These are phyloP conservation scores for Arctopsyche grandis DNA, from an alignment of 1,140 invertebrate genomes.

Conservation along the genomic window DNA sequence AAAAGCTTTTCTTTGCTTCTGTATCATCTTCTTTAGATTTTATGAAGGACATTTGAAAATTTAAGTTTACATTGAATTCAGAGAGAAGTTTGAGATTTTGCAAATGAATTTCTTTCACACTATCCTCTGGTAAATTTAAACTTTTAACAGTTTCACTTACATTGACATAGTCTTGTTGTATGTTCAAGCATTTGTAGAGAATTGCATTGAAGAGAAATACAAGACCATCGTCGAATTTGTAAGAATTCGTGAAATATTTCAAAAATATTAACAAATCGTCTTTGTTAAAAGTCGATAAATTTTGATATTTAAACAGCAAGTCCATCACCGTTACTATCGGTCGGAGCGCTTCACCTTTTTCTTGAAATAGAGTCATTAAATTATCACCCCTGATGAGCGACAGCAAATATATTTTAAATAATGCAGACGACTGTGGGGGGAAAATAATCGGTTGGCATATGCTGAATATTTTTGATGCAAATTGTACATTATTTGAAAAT, in stretches of 20 bases:
- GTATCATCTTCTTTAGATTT: slow-evolving; percentile 20
- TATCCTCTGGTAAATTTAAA: slow-evolving; percentile 17
- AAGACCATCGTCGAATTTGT: slow-evolving; percentile 37
- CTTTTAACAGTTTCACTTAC: slow-evolving; percentile 3
- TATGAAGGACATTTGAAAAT: slow-evolving; percentile 30
- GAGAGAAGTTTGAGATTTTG: slow-evolving; percentile 38
- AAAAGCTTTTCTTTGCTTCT: slow-evolving; percentile 35
- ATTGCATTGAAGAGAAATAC: slow-evolving; percentile 44
- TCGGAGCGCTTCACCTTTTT: slow-evolving; percentile 44
- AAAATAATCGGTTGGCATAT: slow-evolving; percentile 47
- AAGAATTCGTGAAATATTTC: slow-evolving; percentile 45
- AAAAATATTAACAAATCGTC: slow-evolving; percentile 37
- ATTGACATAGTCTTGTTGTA: slow-evolving; percentile 45
- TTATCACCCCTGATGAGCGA: slow-evolving; percentile 32
- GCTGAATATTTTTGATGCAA: slow-evolving; percentile 39
- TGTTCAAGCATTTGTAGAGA: slow-evolving; percentile 35
- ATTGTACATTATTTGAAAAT: slow-evolving; percentile 25
- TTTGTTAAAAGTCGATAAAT: slow-evolving; percentile 16
- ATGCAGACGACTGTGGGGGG: slow-evolving; percentile 5
- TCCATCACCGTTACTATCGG: slow-evolving; percentile 47
- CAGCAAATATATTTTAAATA: slow-evolving; percentile 40
- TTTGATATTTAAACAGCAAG: slow-evolving; percentile 40
- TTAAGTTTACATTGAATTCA: slow-evolving; percentile 48
- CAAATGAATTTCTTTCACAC: slow-evolving; percentile 38
- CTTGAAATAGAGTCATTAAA: slow-evolving; percentile 42